These are phyloP conservation scores for Melanotaenia maccullochi DNA, from an alignment of 2,797 vertebrate genomes.

Conservation along the genomic window DNA sequence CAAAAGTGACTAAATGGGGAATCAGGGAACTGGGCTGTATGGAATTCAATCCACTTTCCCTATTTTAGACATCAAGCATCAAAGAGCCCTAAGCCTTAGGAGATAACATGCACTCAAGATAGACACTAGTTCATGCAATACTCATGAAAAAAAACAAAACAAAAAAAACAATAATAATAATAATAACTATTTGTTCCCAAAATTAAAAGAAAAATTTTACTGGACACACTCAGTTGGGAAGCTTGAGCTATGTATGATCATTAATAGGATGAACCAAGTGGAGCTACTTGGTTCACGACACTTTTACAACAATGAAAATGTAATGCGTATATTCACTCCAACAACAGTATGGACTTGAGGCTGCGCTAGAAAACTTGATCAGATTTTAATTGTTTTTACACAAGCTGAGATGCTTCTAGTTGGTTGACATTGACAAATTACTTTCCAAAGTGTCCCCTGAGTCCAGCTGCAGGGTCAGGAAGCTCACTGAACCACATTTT, in stretches of 20 bases:
- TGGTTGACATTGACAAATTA: not conserved
- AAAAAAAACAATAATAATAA: too few relatives aligned
- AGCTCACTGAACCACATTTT: not conserved
- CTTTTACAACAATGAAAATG: too few relatives aligned
- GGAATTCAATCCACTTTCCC: slow-evolving; percentile 4
- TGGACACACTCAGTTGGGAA: not conserved
- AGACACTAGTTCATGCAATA: slow-evolving; percentile 22
- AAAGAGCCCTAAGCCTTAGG: slow-evolving; percentile 31
- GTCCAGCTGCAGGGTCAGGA: slow-evolving; percentile 1
- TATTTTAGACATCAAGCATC: slow-evolving; percentile 18
- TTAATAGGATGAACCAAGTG: not conserved
- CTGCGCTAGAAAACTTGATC: not conserved
- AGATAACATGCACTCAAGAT: slow-evolving; percentile 28
- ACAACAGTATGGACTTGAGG: not conserved
- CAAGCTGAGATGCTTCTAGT: slow-evolving; percentile 1
- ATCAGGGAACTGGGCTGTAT: slow-evolving; percentile 32
- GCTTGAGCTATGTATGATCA: not conserved
- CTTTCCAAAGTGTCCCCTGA: not conserved
- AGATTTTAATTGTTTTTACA: not conserved
- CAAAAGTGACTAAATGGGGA: slow-evolving; percentile 48
- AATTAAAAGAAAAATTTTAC: slow-evolving; percentile 8
- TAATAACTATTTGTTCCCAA: not conserved
- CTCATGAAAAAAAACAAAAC: not conserved
- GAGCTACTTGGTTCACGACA: not conserved
- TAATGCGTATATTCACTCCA: not conserved